phyloP scores from a whole-genome alignment of 2,888 invertebrate genomes.

The Oxystoma pomonae region DNA sequence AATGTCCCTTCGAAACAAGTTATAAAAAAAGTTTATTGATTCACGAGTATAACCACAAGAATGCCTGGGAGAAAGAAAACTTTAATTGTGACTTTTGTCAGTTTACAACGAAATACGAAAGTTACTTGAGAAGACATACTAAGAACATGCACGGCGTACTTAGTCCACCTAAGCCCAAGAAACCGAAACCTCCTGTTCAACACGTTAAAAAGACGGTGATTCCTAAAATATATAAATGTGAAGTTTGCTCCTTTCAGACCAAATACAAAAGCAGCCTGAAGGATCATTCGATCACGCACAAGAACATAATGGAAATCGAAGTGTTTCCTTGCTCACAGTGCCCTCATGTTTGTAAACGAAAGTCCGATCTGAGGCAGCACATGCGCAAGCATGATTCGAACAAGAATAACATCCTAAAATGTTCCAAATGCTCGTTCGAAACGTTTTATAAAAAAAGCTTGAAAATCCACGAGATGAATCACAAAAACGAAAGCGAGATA shows the following conservation, averaged over 20 bases:
- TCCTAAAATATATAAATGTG: not conserved
- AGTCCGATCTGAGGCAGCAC: constrained; percentile 7
- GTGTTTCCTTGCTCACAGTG: constrained; percentile 4
- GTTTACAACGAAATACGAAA: not conserved
- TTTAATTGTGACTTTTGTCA: constrained; percentile 13
- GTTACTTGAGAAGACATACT: not conserved
- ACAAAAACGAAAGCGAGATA: not conserved
- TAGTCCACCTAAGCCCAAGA: not conserved
- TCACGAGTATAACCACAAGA: not conserved
- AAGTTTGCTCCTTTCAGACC: constrained; percentile 16
- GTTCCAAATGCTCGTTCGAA: not conserved
- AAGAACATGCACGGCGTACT: not conserved
- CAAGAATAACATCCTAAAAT: not conserved
- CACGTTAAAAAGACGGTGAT: not conserved
- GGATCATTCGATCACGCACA: constrained; percentile 6
- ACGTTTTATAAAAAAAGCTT: not conserved
- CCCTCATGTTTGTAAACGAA: constrained; percentile 8
- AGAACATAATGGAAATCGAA: constrained; percentile 4
- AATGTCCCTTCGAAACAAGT: not conserved
- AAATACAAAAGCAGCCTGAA: constrained; percentile 13
- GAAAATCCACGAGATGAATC: not conserved
- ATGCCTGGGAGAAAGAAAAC: constrained; percentile 12
- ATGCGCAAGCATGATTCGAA: constrained; percentile 3
- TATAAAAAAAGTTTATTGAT: not conserved
- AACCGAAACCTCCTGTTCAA: not conserved